A percentile compares a stretch with the other conserved stretches of the same genome.
These are phyloP conservation scores for Bos indicus DNA, from an alignment of 2,113 vertebrate species.

Conservation along the genomic window DNA sequence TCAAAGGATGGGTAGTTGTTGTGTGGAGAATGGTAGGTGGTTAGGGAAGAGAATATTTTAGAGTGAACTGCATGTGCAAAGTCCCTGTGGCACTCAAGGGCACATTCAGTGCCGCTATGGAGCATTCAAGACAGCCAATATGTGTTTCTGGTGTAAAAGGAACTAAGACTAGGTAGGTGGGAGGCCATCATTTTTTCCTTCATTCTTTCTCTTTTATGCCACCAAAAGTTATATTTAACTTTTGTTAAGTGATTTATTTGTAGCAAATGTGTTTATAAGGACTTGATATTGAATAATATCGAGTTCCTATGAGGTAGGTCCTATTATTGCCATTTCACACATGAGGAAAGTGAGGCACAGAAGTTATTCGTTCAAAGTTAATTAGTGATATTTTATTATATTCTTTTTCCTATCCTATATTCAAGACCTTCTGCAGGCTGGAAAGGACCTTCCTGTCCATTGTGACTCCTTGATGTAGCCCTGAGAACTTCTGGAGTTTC, in stretches of 20 bases:
- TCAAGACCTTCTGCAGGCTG: not conserved
- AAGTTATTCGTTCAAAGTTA: constrained; percentile 18
- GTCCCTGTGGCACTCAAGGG: not conserved
- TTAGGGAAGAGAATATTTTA: not conserved
- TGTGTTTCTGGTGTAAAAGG: not conserved
- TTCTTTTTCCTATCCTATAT: not conserved
- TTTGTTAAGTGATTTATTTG: not conserved
- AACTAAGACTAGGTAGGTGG: not conserved
- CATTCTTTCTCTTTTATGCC: not conserved
- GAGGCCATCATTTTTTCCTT: not conserved
- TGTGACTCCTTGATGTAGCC: not conserved
- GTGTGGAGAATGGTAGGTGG: not conserved
- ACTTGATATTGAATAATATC: not conserved
- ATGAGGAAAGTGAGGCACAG: not conserved
- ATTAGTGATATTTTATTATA: not conserved
- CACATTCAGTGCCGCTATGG: not conserved
- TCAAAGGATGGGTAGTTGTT: not conserved
- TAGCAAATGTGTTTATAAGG: not conserved
- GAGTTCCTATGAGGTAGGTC: not conserved
- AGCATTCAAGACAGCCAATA: not conserved
- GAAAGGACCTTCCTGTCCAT: not conserved
- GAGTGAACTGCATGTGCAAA: not conserved
- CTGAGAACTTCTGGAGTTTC: not conserved
- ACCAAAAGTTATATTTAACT: not conserved
- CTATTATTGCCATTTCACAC: not conserved